Conservation (phyloP, 1,140 invertebrate genomes). For the Hylyphantes graminicola region DNA sequence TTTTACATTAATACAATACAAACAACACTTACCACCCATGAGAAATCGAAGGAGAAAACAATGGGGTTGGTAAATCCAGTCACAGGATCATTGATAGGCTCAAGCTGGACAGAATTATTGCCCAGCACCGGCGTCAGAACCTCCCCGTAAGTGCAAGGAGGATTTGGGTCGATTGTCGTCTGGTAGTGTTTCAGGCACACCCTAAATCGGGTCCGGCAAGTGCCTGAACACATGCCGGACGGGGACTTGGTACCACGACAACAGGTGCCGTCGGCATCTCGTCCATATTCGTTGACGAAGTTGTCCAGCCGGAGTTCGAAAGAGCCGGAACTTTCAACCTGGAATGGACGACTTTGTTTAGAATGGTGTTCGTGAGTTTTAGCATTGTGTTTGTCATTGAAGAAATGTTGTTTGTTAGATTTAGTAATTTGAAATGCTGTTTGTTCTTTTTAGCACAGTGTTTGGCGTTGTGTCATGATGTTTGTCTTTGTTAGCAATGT, state of each 20-base stretch:
- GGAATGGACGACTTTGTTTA: neutral
- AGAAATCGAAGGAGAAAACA: conserved; percentile 82
- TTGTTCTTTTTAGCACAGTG: too few relatives aligned
- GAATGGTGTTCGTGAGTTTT: too few relatives aligned
- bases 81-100: conserved; percentile 78
- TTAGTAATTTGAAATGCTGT: too few relatives aligned
- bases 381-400: too few relatives aligned
- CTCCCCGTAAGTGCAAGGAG: conserved; percentile 92
- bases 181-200: conserved; percentile 96
- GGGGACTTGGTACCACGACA: conserved; percentile 70
- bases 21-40: conserved; percentile 77
- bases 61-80: conserved; percentile 72
- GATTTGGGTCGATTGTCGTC: conserved; percentile 87
- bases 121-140: conserved; percentile 80
- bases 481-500: too few relatives aligned
- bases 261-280: conserved; percentile 86
- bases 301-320: conserved; percentile 91
- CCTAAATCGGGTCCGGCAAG: conserved; percentile 87
- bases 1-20: neutral
- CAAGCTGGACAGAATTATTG: conserved; percentile 69
- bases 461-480: too few relatives aligned
- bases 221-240: conserved; percentile 41
- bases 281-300: conserved; percentile 88
- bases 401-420: too few relatives aligned
- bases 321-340: conserved; percentile 71